A percentile compares a stretch with the other conserved stretches of the same genome.
Conservation (phyloP, 2,113 vertebrate genomes). For the Pantherophis guttatus region DNA sequence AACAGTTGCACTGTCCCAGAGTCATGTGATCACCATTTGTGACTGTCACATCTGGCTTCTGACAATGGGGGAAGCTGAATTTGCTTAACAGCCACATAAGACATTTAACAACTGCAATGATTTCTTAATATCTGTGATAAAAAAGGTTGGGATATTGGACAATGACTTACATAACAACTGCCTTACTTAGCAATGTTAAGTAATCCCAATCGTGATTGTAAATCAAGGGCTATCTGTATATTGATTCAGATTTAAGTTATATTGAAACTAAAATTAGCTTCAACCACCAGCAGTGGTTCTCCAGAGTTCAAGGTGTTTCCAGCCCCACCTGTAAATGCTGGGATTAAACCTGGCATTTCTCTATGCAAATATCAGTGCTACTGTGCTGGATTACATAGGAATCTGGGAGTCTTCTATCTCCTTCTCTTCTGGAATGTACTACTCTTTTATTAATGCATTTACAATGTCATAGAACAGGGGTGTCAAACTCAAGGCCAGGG, state of each 20-base stretch:
- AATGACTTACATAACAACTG: background rate
- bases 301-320: background rate
- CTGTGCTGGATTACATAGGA: background rate
- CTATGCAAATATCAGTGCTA: background rate
- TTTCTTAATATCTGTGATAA: background rate
- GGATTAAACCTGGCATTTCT: background rate
- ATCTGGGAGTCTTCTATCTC: background rate
- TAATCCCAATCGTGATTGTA: background rate
- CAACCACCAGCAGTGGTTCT: background rate
- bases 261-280: background rate
- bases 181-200: background rate
- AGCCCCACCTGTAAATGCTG: background rate
- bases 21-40: background rate
- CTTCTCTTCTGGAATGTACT: background rate
- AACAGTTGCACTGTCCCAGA: background rate
- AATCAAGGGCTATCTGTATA: background rate
- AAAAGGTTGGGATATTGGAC: too few species aligned
- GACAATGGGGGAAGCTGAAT: background rate
- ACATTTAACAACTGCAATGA: background rate
- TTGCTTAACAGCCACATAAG: background rate
- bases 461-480: too few species aligned
- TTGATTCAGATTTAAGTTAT: background rate
- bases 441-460: background rate
- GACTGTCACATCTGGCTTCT: background rate
- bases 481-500: too few species aligned